Percentiles rank a stretch among this genome's conserved stretches.
These are phyloP conservation scores for Gallinago stenura DNA, from an alignment of 2,797 vertebrate species.

Conservation along the genomic window DNA sequence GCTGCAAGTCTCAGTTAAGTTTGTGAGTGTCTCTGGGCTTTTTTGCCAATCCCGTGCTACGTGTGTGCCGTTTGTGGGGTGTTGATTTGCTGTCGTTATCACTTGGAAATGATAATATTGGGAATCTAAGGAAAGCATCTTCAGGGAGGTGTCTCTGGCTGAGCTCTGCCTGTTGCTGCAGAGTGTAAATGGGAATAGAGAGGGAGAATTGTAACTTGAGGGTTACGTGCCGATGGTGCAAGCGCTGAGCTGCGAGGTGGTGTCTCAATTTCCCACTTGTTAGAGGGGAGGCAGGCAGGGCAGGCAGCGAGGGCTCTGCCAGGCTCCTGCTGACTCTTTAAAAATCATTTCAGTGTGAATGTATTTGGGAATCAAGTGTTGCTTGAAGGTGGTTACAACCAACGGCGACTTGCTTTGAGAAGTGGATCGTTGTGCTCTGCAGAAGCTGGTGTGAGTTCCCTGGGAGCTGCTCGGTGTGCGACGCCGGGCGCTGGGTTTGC, in stretches of 20 bases:
- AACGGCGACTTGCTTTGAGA: not conserved
- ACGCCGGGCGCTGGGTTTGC: not conserved
- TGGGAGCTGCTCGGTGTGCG: accelerated
- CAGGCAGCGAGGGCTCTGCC: not conserved
- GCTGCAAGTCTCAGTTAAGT: accelerated
- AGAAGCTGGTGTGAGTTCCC: not conserved
- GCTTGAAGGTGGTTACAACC: not conserved
- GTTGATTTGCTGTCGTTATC: accelerated
- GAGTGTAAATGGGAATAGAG: not conserved
- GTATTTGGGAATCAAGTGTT: not conserved
- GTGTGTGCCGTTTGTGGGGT: not conserved
- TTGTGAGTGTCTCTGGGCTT: accelerated
- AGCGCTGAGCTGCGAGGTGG: accelerated
- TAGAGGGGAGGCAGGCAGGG: not conserved
- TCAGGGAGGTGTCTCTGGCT: not conserved
- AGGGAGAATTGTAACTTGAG: not conserved
- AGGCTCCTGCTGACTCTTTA: not conserved
- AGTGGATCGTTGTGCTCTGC: not conserved
- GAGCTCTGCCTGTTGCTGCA: not conserved
- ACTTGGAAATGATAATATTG: not conserved
- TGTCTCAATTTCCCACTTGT: not conserved
- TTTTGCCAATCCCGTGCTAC: not conserved
- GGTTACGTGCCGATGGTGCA: accelerated
- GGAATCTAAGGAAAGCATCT: not conserved
- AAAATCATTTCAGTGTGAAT: not conserved